Evolutionary conservation across 2,113 vertebrate genomes (phyloP).

Genomic region (Fregetta grallaria): DNA sequence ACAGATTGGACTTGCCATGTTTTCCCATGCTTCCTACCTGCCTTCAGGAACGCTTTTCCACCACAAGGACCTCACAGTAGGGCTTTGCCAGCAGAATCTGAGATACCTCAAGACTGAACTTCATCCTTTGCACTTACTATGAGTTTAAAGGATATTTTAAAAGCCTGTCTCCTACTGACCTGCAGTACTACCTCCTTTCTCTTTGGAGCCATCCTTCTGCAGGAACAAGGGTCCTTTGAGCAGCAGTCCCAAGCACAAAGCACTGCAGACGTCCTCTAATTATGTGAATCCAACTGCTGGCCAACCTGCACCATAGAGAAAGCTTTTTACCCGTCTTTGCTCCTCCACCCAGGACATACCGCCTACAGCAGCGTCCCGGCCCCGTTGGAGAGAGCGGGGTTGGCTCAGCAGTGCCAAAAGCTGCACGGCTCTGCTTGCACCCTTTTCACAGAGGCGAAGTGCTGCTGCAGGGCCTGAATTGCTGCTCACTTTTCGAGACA

Average conservation of each 20-base stretch:
- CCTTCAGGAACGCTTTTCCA: neutral
- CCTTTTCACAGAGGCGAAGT: accelerated
- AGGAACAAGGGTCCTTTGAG: neutral
- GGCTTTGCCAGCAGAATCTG: neutral
- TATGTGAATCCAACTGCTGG: neutral
- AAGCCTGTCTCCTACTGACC: slow-evolving; percentile 40
- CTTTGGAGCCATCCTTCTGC: slow-evolving; percentile 46
- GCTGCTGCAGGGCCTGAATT: neutral
- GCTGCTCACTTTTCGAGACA: neutral
- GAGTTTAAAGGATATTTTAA: neutral
- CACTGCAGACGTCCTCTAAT: neutral
- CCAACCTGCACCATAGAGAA: neutral
- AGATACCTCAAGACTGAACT: neutral
- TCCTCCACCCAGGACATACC: accelerated
- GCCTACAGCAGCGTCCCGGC: neutral
- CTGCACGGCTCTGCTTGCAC: neutral
- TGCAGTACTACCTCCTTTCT: slow-evolving; percentile 55
- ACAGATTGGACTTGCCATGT: neutral
- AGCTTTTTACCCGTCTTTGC: neutral
- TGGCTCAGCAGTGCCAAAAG: neutral
- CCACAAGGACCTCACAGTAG: accelerated
- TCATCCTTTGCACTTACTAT: neutral
- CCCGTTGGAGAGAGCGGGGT: neutral
- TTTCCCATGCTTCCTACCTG: neutral
- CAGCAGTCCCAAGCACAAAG: neutral